A percentile compares a stretch with the other conserved stretches of the same genome.
Evolutionary conservation across 2,888 invertebrate genomes (phyloP).

Genomic region (Adineta ricciae): DNA sequence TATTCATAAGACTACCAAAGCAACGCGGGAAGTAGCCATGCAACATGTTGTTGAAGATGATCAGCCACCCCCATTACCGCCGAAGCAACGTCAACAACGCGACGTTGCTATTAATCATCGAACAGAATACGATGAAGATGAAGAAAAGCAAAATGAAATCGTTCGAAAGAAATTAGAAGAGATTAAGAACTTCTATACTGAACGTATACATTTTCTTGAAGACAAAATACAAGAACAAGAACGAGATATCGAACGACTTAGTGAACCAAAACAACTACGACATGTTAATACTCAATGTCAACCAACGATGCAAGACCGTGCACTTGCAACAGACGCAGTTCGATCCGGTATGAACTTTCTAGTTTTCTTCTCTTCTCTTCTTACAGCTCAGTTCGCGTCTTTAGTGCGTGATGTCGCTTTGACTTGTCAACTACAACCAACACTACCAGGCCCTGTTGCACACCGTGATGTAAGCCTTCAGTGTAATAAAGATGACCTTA

Average conservation of each 20-base stretch:
- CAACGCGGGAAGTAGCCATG: conserved; percentile 31
- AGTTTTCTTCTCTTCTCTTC: too few relatives aligned
- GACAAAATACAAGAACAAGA: neutral
- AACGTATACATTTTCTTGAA: conserved; percentile 22
- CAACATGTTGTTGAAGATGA: conserved; percentile 32
- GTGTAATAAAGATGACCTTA: conserved; percentile 21
- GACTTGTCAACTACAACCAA: neutral
- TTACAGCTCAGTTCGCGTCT: neutral
- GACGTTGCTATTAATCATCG: conserved; percentile 33
- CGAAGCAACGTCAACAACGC: conserved; percentile 21
- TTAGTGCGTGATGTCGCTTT: conserved; percentile 17
- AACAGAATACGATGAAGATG: conserved; percentile 25
- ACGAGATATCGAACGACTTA: conserved; percentile 4
- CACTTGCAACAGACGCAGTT: conserved; percentile 4
- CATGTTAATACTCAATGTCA: conserved; percentile 19
- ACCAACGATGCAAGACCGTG: neutral
- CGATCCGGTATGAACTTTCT: neutral
- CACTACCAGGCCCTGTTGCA: neutral
- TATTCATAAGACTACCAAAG: conserved; percentile 20
- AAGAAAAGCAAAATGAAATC: conserved; percentile 23
- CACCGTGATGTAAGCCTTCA: conserved; percentile 27
- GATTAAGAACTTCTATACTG: conserved; percentile 25
- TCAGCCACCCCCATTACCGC: conserved; percentile 28
- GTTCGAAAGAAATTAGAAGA: conserved; percentile 27
- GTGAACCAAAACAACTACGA: neutral